A percentile compares a stretch with the other conserved stretches of the same genome.
Evolutionary conservation across 2,797 vertebrate genomes (phyloP).

Genomic region (Cyprinella venusta): DNA sequence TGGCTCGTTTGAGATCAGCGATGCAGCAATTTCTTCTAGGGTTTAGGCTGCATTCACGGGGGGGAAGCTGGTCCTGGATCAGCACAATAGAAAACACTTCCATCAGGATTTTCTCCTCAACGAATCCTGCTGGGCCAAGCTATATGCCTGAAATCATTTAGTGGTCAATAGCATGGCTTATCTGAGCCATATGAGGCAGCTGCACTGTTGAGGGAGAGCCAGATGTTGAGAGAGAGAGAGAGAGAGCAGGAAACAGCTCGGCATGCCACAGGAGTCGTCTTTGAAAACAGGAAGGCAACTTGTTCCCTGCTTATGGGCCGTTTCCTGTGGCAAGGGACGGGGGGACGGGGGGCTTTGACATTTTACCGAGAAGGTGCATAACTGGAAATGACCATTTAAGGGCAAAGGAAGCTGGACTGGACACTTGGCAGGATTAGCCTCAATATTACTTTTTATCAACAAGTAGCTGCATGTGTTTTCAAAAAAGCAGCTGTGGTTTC

Average conservation of each 20-base stretch:
- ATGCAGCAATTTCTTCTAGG: neutral
- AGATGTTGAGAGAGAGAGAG: constrained; percentile 80
- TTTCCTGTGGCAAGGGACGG: constrained; percentile 90
- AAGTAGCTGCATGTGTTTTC: neutral
- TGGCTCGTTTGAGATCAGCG: constrained; percentile 6
- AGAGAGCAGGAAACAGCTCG: constrained; percentile 82
- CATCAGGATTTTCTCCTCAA: constrained; percentile 11
- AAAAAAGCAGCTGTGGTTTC: too few relatives aligned
- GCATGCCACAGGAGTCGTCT: constrained; percentile 84
- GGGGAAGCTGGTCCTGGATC: constrained; percentile 29
- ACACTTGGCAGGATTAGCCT: constrained; percentile 29
- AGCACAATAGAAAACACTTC: constrained; percentile 14
- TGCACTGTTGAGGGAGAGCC: constrained; percentile 76
- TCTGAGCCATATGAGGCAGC: constrained; percentile 68
- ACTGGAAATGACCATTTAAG: constrained; percentile 77
- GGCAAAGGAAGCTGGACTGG: constrained; percentile 52
- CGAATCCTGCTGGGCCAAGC: constrained; percentile 8
- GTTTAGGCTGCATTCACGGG: neutral
- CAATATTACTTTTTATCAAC: neutral
- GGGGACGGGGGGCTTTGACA: constrained; percentile 68
- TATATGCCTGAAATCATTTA: constrained; percentile 43
- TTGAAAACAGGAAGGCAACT: constrained; percentile 96
- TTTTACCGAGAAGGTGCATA: constrained; percentile 78
- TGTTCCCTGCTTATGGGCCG: constrained; percentile 85
- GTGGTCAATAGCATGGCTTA: constrained; percentile 46